These are phyloP conservation scores for Ligdia adustata DNA, from an alignment of 2,888 invertebrate species.

Conservation along the genomic window DNA sequence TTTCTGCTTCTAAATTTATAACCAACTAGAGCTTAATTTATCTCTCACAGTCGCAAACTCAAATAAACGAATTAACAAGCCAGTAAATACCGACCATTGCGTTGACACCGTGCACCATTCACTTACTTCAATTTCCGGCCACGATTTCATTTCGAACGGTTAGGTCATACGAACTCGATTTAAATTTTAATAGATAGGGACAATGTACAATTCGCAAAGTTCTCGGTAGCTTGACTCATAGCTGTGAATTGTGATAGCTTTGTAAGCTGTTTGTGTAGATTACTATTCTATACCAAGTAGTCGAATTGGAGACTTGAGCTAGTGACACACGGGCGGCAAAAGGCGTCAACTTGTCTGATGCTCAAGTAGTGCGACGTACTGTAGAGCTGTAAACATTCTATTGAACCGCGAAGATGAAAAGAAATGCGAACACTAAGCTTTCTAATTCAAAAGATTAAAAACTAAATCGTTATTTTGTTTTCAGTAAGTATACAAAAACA, in stretches of 20 bases:
- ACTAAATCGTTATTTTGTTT: no score
- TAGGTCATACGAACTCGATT: slow-evolving; percentile 8
- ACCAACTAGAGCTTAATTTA: no score
- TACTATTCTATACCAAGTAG: slow-evolving; percentile 39
- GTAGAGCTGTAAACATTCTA: no score
- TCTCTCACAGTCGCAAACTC: no score
- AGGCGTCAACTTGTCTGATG: neutral
- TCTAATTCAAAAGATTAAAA: no score
- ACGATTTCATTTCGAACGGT: slow-evolving; percentile 27
- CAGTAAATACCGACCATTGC: neutral
- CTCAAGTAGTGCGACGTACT: no score
- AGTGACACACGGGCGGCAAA: slow-evolving; percentile 32
- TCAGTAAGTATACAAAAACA: no score
- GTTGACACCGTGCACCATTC: slow-evolving; percentile 23
- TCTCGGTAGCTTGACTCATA: slow-evolving; percentile 43
- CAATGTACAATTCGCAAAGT: slow-evolving; percentile 31
- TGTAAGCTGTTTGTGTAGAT: slow-evolving; percentile 27
- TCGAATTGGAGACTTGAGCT: slow-evolving; percentile 2
- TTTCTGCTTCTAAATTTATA: no score
- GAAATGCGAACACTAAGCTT: no score
- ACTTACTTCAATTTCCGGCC: slow-evolving; percentile 38
- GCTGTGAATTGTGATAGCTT: slow-evolving; percentile 14
- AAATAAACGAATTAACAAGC: no score
- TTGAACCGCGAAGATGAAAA: no score
- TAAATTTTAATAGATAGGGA: slow-evolving; percentile 14